These are phyloP conservation scores for Porites lutea DNA, from an alignment of 64 coral and sea anemone genomes.

Conservation along the genomic window DNA sequence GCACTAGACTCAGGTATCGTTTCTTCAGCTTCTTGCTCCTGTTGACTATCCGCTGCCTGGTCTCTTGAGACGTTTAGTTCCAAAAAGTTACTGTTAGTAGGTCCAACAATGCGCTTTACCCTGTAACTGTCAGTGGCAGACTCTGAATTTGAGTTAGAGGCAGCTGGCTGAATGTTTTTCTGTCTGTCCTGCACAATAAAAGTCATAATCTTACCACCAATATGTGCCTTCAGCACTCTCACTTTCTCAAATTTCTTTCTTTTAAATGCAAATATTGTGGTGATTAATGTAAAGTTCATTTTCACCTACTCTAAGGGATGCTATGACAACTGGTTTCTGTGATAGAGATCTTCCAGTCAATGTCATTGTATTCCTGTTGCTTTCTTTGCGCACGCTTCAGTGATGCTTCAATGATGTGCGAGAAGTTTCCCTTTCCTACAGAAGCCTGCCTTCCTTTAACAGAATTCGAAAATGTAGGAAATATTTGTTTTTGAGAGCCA, in stretches of 20 bases:
- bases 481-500: neutral
- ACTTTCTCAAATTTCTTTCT: no score
- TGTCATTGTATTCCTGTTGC: neutral
- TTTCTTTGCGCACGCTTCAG: neutral
- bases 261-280: no score
- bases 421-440: constrained; percentile 16
- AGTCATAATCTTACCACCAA: neutral
- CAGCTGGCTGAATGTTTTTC: neutral
- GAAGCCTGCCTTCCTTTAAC: constrained; percentile 1
- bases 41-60: constrained; percentile 52
- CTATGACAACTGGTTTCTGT: constrained; percentile 29
- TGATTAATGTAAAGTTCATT: no score
- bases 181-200: constrained; percentile 62
- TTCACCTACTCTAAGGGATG: constrained; percentile 49
- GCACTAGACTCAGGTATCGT: neutral
- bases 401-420: neutral
- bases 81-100: constrained; percentile 15
- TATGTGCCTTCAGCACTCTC: no score
- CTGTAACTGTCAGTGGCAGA: constrained; percentile 47
- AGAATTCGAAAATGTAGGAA: constrained; percentile 1
- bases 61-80: constrained; percentile 35
- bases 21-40: neutral
- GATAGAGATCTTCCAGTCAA: constrained; percentile 34
- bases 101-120: neutral
- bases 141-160: neutral